Evolutionary conservation across 2,797 vertebrate species (phyloP).

Genomic region (Acrossocheilus wenchowensis): DNA sequence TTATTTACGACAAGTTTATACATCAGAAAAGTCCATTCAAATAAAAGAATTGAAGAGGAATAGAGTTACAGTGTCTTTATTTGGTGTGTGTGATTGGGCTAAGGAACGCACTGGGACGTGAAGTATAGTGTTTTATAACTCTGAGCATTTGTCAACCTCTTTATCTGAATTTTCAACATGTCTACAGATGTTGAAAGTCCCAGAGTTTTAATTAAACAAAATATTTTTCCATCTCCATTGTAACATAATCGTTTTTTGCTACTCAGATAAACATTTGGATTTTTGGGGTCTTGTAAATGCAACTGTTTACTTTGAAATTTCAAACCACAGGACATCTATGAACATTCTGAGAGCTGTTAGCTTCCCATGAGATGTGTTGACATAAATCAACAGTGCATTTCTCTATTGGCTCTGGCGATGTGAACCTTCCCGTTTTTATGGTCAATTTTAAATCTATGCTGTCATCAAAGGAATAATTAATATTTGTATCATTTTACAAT

Average conservation of each 20-base stretch:
- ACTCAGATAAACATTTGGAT: conserved; percentile 32
- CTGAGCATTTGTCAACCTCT: conserved; percentile 18
- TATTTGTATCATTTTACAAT: not conserved
- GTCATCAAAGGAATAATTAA: not conserved
- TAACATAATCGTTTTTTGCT: conserved; percentile 2
- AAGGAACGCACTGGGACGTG: not conserved
- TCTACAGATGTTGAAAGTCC: conserved; percentile 16
- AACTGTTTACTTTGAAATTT: conserved; percentile 20
- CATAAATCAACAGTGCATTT: not conserved
- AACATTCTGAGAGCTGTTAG: not conserved
- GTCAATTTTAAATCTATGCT: not conserved
- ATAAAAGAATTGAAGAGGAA: conserved; percentile 18
- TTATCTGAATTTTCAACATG: conserved; percentile 36
- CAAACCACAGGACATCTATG: conserved; percentile 7
- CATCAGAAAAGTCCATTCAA: not conserved
- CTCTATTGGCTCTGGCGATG: not conserved
- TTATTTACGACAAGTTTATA: conserved; percentile 27
- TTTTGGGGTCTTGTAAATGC: not conserved
- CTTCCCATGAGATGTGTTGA: not conserved
- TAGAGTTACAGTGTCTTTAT: not conserved
- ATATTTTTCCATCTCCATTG: conserved; percentile 22
- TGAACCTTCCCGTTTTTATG: not conserved
- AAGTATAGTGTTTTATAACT: not conserved
- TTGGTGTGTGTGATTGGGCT: not conserved
- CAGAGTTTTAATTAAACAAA: conserved; percentile 23